Evolutionary conservation across 2,113 vertebrate genomes (phyloP), one percentile per base, ranked within the genome.

Genomic region (Columbina picui): DNA sequence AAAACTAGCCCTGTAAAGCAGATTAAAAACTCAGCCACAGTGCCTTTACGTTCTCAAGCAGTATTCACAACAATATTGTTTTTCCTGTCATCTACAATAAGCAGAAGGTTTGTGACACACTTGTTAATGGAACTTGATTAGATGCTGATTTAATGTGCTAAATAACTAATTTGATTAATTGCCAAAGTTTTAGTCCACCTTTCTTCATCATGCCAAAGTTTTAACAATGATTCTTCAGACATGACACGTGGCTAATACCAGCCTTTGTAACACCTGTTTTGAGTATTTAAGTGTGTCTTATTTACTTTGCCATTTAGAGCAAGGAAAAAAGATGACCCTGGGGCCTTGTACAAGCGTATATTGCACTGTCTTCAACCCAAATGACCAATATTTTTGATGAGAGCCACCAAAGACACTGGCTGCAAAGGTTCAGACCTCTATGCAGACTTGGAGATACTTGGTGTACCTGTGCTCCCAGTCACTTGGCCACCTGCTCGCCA

Each of bases 241-340:
- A 32, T 2, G 7, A 26, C 14, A 70, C 32, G 39, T 53, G 47
- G 32, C 38, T 82, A 91, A 79, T 19, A 55, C 5, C 14, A 80
- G 38, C 17, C 26, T 57, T 64, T 86, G 15, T 36, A 92, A 82
- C 32, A 53, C 12, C 22, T 9, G 20, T 52, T 83, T 27, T 20
- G 55, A 45, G 22, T 17, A 22, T 3, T 0, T 27, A 78, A 32
- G 22, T 10, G 19, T 39, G 6, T 26, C 53, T 20, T 21, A 30
- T 8, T 14, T 6, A 27, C 23, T 79, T 38, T 52, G 61, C 14
- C 30, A 43, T 64, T 79, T 22, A 74, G n/a, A 87, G 38, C 6
- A 23, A n/a, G 27, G 16, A 83, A 52, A 32, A 26, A n/a, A 49
- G n/a, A 52, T 0, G 3, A 52, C 9, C 23, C 29, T 1, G 1